These are phyloP conservation scores for Brachypterus glaber DNA, from an alignment of 2,888 invertebrate species.

Conservation along the genomic window DNA sequence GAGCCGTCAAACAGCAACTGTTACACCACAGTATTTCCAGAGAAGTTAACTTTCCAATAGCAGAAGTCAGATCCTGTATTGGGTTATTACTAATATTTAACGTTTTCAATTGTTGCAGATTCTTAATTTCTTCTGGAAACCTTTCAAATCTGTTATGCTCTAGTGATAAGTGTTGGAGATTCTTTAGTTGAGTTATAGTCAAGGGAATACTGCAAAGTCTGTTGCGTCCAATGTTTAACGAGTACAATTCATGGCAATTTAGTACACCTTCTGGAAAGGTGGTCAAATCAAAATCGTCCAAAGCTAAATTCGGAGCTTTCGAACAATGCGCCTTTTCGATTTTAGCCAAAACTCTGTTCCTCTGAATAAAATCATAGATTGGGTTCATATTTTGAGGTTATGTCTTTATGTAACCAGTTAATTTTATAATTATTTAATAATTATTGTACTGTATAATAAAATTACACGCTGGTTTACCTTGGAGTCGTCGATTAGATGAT, in stretches of 20 bases:
- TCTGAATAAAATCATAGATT: constrained; percentile 58
- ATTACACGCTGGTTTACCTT: too few relatives aligned
- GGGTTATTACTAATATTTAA: constrained; percentile 61
- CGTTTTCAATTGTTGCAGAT: constrained; percentile 49
- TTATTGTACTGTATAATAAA: too few relatives aligned
- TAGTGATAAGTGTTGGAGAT: constrained; percentile 52
- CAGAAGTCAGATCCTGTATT: constrained; percentile 47
- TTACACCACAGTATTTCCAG: constrained; percentile 62
- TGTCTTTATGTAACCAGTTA: too few relatives aligned
- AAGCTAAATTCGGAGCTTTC: constrained; percentile 50
- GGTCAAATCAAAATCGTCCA: constrained; percentile 55
- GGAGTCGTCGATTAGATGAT: too few relatives aligned
- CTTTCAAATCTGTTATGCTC: constrained; percentile 55
- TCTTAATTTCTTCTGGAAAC: constrained; percentile 52
- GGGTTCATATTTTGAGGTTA: constrained; percentile 49
- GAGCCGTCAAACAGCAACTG: constrained; percentile 44
- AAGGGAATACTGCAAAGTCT: constrained; percentile 47
- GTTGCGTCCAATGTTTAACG: constrained; percentile 56
- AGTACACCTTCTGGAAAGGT: constrained; percentile 50
- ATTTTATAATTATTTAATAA: too few relatives aligned
- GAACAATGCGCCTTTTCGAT: constrained; percentile 55
- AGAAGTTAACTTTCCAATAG: constrained; percentile 50
- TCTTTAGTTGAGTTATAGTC: constrained; percentile 45
- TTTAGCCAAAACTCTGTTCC: constrained; percentile 56
- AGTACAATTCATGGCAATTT: constrained; percentile 48